Base-by-base conservation (phyloP, 2,888 invertebrate species). In the Netelia melanura region DNA sequence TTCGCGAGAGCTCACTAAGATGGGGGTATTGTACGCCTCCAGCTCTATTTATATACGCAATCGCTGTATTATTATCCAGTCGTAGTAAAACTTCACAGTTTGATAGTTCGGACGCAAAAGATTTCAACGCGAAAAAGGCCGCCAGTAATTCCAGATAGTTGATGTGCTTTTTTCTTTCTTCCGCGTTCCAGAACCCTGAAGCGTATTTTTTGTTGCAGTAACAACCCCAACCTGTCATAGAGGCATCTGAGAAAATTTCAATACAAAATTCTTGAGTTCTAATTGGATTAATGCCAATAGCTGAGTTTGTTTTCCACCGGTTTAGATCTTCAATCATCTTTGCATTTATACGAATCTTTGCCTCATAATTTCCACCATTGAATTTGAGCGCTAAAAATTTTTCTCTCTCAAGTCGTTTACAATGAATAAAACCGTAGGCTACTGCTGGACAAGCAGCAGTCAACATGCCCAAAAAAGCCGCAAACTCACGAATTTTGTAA, bases 41-140 rank as follows among this genome's bases (percentile, higher is more conserved):
- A 17, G 79, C 83, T 77, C 76, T 86, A 58, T 89, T 90, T 1
- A 88, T 23, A 65, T 88, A 86, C 1, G 87, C 64, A 9, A 90
- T 87, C 1, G 87, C 88, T 3, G 88, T 88, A 30, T 0, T 89
- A 17, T 89, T 89, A 54, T 90, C 87, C 25, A 87, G 10, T 43
- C 87, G 56, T 1, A 89, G 25, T 30, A 89, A 56, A 6, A 89
- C 67, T 74, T 89, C 84, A 65, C 84, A 84, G 5, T 85, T 10
- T 0, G 14, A 38, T 70, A 78, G 17, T 1, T 88, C 17, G 3
- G 58, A 44, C 17, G 74, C 48, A 64, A 62, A 74, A 8, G 10
- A 74, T 64, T 30, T 74, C 23, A 62, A 48, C 1, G 74, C 74
- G 17, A 74, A 74, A 74, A 74, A 62, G 30, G 74, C 74, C 9